Conservation (phyloP, 35 echinoderm and acorn worm genomes). For the Holothuria glaberrima region DNA sequence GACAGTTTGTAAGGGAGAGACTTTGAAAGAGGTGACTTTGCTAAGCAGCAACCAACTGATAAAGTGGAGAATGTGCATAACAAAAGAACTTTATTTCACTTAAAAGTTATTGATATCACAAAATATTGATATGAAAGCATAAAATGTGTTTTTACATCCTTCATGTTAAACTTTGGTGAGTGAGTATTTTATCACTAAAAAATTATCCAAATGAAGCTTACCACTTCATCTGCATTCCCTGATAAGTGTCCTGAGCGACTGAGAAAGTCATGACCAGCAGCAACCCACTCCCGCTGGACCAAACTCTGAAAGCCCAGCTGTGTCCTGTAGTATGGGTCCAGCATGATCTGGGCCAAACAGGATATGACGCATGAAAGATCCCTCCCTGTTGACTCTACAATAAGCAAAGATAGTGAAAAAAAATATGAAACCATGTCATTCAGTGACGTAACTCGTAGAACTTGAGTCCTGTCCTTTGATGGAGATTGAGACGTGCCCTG, state of each 20-base stretch:
- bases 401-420: not conserved
- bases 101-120: too few species aligned
- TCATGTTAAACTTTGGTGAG: too few species aligned
- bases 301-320: constrained; percentile 96
- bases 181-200: too few species aligned
- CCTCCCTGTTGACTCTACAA: constrained; percentile 66
- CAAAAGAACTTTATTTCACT: too few species aligned
- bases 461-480: not conserved
- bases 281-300: constrained; percentile 93
- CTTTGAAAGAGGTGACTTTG: too few species aligned
- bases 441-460: not conserved
- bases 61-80: too few species aligned
- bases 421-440: not conserved
- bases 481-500: too few species aligned
- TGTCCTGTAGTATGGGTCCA: constrained; percentile 82
- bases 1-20: too few species aligned
- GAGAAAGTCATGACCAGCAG: constrained; percentile 89
- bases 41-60: too few species aligned
- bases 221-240: constrained; percentile 80
- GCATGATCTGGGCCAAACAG: constrained; percentile 83
- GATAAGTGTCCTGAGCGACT: constrained; percentile 73
- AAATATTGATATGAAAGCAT: too few species aligned
- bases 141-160: too few species aligned
- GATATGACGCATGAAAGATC: constrained; percentile 90
- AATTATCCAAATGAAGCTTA: not conserved